phyloP scores from a whole-genome alignment of 2,113 vertebrate genomes.

The Columba janthina region DNA sequence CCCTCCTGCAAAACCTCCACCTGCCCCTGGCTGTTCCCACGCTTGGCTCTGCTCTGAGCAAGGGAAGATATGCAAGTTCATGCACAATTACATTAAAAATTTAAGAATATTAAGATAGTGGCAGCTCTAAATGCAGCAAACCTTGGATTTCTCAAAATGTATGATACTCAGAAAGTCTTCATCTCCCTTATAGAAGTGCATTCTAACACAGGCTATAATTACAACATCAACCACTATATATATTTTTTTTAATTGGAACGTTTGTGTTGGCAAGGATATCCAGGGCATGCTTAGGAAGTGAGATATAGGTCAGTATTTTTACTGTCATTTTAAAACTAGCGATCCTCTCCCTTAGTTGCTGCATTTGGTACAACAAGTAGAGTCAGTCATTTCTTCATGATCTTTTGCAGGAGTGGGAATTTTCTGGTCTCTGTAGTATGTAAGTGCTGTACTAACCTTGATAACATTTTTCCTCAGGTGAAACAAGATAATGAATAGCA shows the following conservation, averaged over 20 bases:
- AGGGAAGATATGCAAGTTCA: neutral
- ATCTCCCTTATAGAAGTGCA: neutral
- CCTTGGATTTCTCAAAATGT: neutral
- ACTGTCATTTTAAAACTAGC: neutral
- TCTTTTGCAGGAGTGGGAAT: neutral
- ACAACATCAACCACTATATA: neutral
- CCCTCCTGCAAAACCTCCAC: neutral
- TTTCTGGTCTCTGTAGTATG: neutral
- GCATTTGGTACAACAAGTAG: neutral
- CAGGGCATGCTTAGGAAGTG: neutral
- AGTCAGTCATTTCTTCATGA: neutral
- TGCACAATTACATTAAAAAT: neutral
- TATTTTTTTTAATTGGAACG: neutral
- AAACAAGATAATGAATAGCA: neutral
- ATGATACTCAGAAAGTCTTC: neutral
- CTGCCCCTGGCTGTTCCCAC: neutral
- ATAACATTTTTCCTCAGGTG: conserved; percentile 1
- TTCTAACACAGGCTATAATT: neutral
- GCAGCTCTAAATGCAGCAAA: neutral
- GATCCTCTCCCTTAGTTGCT: neutral
- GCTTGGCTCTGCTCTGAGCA: neutral
- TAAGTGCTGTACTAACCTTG: neutral
- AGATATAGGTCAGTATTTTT: neutral
- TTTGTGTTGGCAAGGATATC: neutral
- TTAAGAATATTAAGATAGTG: neutral